Base-by-base conservation (phyloP, 2,113 vertebrate species). In the Maccullochella peelii region DNA sequence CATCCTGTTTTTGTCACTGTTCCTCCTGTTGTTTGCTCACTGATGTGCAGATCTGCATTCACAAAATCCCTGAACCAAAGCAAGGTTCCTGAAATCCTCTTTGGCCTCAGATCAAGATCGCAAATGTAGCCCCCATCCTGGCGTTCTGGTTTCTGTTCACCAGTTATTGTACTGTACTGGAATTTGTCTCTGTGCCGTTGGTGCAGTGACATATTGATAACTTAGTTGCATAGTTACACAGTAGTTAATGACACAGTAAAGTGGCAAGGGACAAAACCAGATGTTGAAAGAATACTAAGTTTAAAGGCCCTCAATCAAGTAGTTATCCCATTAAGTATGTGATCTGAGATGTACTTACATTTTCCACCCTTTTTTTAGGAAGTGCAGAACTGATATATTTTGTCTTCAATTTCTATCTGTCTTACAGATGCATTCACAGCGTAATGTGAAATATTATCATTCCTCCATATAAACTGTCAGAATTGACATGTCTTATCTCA, bases 1-100 rank as follows among this genome's bases (percentile, higher is more conserved):
- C 89, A 93, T 92, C 90, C 90, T 92, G 92, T 90, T 90, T 91
- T 92, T 68, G 79, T 89, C 69, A 6, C 69, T 72, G 79, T 84
- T 92, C 86, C 83, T 87, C 75, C 80, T 59, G 78, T 86, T 85
- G 89, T 91, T 92, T 79, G 52, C 73, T 76, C 68, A 20, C 21
- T 14, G 75, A 65, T 61, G 50, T 77, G 80, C 63, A 77, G 63
- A 76, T 38, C 47, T 21, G 42, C 18, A 0, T 20, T 70, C 52
- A 72, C n/a, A 57, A 76, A 75, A 12, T 49, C 59, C 68, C 40
- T 23, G n/a, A 58, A 73, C 33, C 4, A 57, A 38, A 54, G 71
- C 36, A 27, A 12, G 0, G 76, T 68, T 62, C 2, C 20, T 52
- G n/a, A 66, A 47, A 40, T 74, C 55, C 18, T 77, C 15, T 33